Base-by-base conservation (phyloP, 1,140 invertebrate genomes). In the Mizuhopecten yessoensis region DNA sequence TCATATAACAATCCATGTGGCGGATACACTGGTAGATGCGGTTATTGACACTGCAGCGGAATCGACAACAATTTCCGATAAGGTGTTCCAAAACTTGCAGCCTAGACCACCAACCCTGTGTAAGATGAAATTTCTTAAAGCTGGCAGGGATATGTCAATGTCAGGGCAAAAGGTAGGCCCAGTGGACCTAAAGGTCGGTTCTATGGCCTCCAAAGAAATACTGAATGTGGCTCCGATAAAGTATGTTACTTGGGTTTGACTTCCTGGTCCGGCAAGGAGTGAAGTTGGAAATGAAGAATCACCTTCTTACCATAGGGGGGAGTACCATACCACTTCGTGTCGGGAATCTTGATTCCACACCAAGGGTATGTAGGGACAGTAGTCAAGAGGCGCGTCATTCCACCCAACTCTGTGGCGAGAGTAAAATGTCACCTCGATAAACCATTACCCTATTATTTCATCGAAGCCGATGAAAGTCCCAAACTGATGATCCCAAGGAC, bases 201-300 rank as follows among this genome's bases (percentile, higher is more conserved):
- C 11, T 9, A 20, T 23, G 23, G 15, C 10, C 5, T 91, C 33
- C 29, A 39, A 88, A 23, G 57, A 86, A 34, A 39, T 34, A n/a
- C 7, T 91, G 0, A 33, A 91, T 88, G 90, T 91, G 23, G 90
- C 90, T 9, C 90, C 90, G 39, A 91, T 89, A 17, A n/a, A 86
- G 11, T 34, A 91, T 91, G 88, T 34, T 91, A 15, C 29, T 91
- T 15, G 90, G 90, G 0, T 49, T 89, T 10, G 87, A 91, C 11
- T 2, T 42, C 20, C 23, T 87, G 1, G 20, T 34, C 1, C 13
- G 34, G 11, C 86, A 87, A 11, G 34, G 34, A 23, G 29, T 29
- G 1, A 11, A 33, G 11, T 11, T 87, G 5, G 86, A 87, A 17
- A 34, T 87, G 86, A 2, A 5, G 3, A 87, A 34, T 13, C 33